These are phyloP conservation scores for Psilanteris sp. DNA, from an alignment of 1,140 invertebrate genomes.

Conservation along the genomic window DNA sequence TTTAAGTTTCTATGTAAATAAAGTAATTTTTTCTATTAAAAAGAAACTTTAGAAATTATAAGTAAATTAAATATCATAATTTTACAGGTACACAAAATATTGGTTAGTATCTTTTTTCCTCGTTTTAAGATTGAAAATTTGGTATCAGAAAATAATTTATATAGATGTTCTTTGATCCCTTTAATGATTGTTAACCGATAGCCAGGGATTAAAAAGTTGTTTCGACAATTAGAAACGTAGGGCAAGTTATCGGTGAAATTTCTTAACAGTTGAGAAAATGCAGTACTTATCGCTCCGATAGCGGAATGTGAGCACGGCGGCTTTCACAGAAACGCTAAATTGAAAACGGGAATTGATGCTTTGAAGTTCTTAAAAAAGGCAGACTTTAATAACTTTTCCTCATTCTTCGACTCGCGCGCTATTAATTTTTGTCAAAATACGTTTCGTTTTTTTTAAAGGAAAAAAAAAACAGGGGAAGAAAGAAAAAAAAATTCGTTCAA, in stretches of 20 bases:
- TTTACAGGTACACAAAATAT: too few species aligned
- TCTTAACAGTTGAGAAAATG: conserved; percentile 63
- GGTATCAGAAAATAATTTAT: conserved; percentile 28
- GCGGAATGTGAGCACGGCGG: conserved; percentile 46
- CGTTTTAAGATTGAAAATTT: too few species aligned
- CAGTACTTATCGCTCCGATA: conserved; percentile 51
- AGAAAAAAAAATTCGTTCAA: conserved; percentile 19
- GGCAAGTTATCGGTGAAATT: conserved; percentile 60
- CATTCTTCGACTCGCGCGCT: conserved; percentile 31
- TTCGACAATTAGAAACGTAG: conserved; percentile 34
- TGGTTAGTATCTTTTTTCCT: too few species aligned
- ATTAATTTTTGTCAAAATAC: conserved; percentile 61
- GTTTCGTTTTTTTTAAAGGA: conserved; percentile 13
- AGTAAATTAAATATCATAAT: too few species aligned
- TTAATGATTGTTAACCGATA: conserved; percentile 14
- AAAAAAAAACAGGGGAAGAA: conserved; percentile 19
- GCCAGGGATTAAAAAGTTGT: conserved; percentile 13
- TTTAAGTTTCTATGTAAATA: too few species aligned
- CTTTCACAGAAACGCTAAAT: conserved; percentile 70
- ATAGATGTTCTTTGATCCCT: conserved; percentile 7
- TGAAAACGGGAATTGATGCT: conserved; percentile 77
- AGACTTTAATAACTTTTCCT: conserved; percentile 71
- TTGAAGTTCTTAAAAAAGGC: conserved; percentile 74
- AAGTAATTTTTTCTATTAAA: too few species aligned
- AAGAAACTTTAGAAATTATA: too few species aligned